These are phyloP conservation scores for Temnothorax rugatulus DNA, from an alignment of 2,888 invertebrate genomes.

Conservation along the genomic window DNA sequence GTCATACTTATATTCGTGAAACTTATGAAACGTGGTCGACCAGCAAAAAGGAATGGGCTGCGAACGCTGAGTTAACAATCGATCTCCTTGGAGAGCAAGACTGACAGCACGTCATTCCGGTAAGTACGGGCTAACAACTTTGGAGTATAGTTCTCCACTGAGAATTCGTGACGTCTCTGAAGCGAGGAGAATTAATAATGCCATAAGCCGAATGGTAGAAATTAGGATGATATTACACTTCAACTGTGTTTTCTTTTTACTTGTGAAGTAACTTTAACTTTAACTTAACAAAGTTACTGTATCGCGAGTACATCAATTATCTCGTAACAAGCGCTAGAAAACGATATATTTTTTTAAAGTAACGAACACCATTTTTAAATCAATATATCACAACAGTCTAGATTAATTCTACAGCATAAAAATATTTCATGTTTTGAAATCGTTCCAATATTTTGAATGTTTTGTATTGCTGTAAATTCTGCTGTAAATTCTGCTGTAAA, in stretches of 20 bases:
- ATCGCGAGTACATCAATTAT: slow-evolving; percentile 3
- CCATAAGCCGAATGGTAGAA: slow-evolving; percentile 21
- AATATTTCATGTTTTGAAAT: neutral
- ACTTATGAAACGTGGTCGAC: neutral
- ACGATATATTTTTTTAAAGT: neutral
- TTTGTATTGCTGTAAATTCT: neutral
- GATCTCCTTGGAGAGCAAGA: slow-evolving; percentile 47
- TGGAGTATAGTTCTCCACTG: slow-evolving; percentile 34
- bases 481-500: too few relatives aligned
- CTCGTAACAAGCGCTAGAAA: neutral
- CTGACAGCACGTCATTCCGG: slow-evolving; percentile 47
- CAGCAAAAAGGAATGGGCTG: slow-evolving; percentile 34
- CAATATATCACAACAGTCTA: neutral
- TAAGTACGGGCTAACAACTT: slow-evolving; percentile 50
- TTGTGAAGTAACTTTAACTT: neutral
- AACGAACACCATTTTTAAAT: neutral
- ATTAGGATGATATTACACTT: slow-evolving; percentile 8
- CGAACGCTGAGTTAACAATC: slow-evolving; percentile 45
- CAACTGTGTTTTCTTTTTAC: neutral
- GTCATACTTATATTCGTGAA: slow-evolving; percentile 7
- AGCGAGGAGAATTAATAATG: slow-evolving; percentile 51
- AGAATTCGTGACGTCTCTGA: slow-evolving; percentile 44
- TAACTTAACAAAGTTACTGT: neutral
- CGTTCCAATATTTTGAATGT: neutral
- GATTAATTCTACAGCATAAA: neutral